Base-by-base conservation (phyloP, 2,888 invertebrate species). In the Brassicogethes aeneus region DNA sequence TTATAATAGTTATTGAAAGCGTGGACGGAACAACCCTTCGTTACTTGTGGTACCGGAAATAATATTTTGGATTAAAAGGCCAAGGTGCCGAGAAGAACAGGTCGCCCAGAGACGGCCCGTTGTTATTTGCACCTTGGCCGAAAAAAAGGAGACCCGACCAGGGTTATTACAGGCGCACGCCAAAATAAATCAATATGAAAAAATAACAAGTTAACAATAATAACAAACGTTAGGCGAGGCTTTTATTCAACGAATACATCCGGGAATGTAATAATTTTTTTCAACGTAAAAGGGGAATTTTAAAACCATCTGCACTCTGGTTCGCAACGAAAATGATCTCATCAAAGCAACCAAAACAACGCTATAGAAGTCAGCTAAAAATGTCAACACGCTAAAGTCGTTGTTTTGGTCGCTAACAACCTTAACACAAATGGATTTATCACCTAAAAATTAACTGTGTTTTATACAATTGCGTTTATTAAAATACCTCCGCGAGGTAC, bases 231-330 rank as follows among this genome's bases (percentile, higher is more conserved):
- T 55, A 53, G n/a, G 59, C 60, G 60, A 60, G 58, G 60, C 52
- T 59, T 55, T 52, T 49, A 54, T 54, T 43, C 50, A 54, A 57
- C 56, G 56, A 59, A 59, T 60, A 59, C 58, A 58, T 57, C 58
- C 57, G 60, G 65, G 65, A 65, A 65, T 65, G 65, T 65, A 59
- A 59, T 54, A 60, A 16, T 45, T 45, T 52, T n/a, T n/a, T 56
- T 60, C 52, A 56, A 57, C 54, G 53, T 57, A 56, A 56, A 57
- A 55, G 49, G 50, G 52, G 51, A 49, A 51, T 48, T 51, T 50
- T 50, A 52, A 53, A 59, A 57, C 47, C 46, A 53, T 51, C 50
- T 50, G 53, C 50, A 50, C 47, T n/a, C n/a, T n/a, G n/a, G 52
- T 51, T 50, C 49, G 44, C 45, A 51, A 50, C 46, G 23, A n/a